Evolutionary conservation across 2,888 invertebrate species (phyloP).

Genomic region (Macrophya annulata): DNA sequence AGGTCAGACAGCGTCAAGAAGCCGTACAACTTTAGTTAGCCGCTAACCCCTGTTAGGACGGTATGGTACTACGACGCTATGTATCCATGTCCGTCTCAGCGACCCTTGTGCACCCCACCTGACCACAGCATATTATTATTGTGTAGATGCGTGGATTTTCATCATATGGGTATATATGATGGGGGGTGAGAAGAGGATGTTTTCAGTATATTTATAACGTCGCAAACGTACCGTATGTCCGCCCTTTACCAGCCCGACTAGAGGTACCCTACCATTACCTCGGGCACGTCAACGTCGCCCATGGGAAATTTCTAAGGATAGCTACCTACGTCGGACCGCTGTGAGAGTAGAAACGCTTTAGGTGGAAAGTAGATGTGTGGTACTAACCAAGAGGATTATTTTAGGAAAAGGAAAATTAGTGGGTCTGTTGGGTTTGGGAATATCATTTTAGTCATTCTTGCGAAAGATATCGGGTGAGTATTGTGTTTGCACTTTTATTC

Average conservation of each 20-base stretch:
- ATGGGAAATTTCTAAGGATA: slow-evolving; percentile 51
- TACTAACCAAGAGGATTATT: slow-evolving; percentile 15
- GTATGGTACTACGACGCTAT: slow-evolving; percentile 18
- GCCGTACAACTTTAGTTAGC: slow-evolving; percentile 75
- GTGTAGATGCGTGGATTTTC: slow-evolving; percentile 10
- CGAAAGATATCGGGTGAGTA: too few relatives aligned
- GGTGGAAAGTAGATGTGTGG: slow-evolving; percentile 12
- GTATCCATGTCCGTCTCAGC: slow-evolving; percentile 11
- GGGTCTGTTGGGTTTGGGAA: not conserved
- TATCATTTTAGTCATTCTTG: not conserved
- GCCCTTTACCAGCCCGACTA: not conserved
- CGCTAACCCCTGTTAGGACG: slow-evolving; percentile 55
- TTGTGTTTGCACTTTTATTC: too few relatives aligned
- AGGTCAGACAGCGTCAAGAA: slow-evolving; percentile 78
- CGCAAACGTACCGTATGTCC: not conserved
- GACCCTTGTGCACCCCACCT: not conserved
- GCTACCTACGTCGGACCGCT: slow-evolving; percentile 12
- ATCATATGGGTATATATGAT: not conserved
- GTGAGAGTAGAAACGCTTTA: slow-evolving; percentile 14
- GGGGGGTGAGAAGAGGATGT: too few relatives aligned
- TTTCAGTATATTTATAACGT: slow-evolving; percentile 23
- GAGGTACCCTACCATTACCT: slow-evolving; percentile 14
- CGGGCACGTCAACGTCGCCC: slow-evolving; percentile 34
- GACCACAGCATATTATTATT: not conserved
- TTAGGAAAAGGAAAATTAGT: not conserved